Conservation (phyloP, 2,888 invertebrate species). For the Rotaria socialis region DNA sequence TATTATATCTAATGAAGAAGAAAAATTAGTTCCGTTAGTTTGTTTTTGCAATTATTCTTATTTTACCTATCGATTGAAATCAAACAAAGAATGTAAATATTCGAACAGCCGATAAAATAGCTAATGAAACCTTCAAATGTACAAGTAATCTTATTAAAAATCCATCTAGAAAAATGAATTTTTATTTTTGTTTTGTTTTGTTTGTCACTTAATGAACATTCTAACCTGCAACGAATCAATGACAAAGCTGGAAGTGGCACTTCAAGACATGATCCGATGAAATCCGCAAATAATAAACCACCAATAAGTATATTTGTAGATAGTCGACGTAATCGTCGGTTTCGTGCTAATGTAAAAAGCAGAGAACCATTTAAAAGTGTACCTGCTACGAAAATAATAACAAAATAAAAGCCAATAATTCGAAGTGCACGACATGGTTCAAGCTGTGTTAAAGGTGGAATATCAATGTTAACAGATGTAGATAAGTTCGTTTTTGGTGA, state of each 20-base stretch:
- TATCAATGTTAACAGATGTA: background rate
- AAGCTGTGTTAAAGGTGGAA: background rate
- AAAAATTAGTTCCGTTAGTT: background rate
- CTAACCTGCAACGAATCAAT: background rate
- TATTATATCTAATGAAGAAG: background rate
- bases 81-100: slow-evolving; percentile 10
- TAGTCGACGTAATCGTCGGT: background rate
- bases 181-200: background rate
- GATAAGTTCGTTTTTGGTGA: too few relatives aligned
- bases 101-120: background rate
- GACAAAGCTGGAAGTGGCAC: background rate
- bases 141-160: background rate
- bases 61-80: background rate
- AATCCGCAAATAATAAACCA: background rate
- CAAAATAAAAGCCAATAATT: background rate
- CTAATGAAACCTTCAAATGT: background rate
- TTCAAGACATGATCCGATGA: background rate
- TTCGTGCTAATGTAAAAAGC: background rate
- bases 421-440: background rate
- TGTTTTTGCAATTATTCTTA: too few relatives aligned
- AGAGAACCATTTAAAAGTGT: background rate
- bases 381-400: background rate
- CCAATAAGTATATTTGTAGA: background rate
- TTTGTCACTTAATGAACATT: background rate
- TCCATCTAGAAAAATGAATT: background rate